phyloP scores from a whole-genome alignment of 2,888 invertebrate genomes.

The Lottia gigantea region DNA sequence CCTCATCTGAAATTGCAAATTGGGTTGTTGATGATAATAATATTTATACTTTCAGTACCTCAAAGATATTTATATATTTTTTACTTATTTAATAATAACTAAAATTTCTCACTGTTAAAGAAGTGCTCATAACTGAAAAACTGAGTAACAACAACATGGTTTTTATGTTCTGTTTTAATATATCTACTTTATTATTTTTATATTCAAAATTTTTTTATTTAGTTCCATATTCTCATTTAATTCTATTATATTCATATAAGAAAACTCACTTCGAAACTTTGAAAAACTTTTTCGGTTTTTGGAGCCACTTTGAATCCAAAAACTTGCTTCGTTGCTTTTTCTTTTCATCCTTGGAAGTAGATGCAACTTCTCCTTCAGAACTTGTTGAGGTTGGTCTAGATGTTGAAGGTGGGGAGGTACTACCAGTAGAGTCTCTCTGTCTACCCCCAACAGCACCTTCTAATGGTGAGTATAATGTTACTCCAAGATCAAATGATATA shows the following conservation, averaged over 20 bases:
- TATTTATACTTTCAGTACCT: too few relatives aligned
- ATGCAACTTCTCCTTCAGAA: slow-evolving; percentile 43
- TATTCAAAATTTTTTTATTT: too few relatives aligned
- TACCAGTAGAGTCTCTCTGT: slow-evolving; percentile 16
- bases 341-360: slow-evolving; percentile 41
- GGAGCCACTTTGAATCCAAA: slow-evolving; percentile 59
- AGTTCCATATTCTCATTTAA: too few relatives aligned
- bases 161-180: too few relatives aligned
- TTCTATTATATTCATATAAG: too few relatives aligned
- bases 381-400: slow-evolving; percentile 36
- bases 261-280: slow-evolving; percentile 66
- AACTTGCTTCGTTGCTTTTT: slow-evolving; percentile 51
- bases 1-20: background rate
- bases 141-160: too few relatives aligned
- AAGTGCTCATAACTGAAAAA: too few relatives aligned
- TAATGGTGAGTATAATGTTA: slow-evolving; percentile 37
- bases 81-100: too few relatives aligned
- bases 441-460: slow-evolving; percentile 13
- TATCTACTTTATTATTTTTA: too few relatives aligned
- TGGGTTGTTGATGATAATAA: too few relatives aligned
- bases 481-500: slow-evolving; percentile 61
- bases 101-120: too few relatives aligned
- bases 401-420: slow-evolving; percentile 15
- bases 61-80: too few relatives aligned
- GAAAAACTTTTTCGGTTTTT: slow-evolving; percentile 63